Conservation (phyloP, 2,888 invertebrate species). For the Agrotis exclamationis region DNA sequence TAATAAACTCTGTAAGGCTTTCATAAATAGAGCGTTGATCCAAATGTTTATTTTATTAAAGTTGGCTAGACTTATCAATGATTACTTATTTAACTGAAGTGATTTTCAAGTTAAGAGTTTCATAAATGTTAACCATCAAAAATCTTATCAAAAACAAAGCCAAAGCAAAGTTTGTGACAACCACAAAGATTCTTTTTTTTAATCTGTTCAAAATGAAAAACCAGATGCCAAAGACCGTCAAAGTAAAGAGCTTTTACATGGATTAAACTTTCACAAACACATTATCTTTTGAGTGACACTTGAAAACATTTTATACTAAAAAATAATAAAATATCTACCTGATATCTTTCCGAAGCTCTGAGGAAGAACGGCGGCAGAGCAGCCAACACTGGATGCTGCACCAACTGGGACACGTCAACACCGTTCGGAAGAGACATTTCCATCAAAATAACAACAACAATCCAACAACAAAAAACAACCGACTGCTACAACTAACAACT, state of each 20-base stretch:
- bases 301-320: not conserved
- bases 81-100: too few relatives aligned
- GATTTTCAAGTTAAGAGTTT: too few relatives aligned
- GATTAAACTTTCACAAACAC: not conserved
- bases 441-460: constrained; percentile 69
- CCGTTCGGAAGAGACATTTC: constrained; percentile 96
- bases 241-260: not conserved
- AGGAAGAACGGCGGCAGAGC: constrained; percentile 97
- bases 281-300: not conserved
- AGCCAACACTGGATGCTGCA: constrained; percentile 96
- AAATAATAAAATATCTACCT: constrained; percentile 83
- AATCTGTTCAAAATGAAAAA: too few relatives aligned
- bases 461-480: constrained; percentile 55
- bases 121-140: too few relatives aligned
- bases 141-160: too few relatives aligned
- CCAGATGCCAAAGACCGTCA: too few relatives aligned
- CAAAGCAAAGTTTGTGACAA: too few relatives aligned
- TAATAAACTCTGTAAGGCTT: too few relatives aligned
- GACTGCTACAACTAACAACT: constrained; percentile 61
- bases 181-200: too few relatives aligned
- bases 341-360: constrained; percentile 97
- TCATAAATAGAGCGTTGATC: too few relatives aligned
- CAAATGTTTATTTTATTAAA: too few relatives aligned
- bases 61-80: too few relatives aligned
- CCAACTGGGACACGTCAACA: constrained; percentile 96